Evolutionary conservation across 2,797 vertebrate species (phyloP).

Genomic region (Saguinus oedipus): DNA sequence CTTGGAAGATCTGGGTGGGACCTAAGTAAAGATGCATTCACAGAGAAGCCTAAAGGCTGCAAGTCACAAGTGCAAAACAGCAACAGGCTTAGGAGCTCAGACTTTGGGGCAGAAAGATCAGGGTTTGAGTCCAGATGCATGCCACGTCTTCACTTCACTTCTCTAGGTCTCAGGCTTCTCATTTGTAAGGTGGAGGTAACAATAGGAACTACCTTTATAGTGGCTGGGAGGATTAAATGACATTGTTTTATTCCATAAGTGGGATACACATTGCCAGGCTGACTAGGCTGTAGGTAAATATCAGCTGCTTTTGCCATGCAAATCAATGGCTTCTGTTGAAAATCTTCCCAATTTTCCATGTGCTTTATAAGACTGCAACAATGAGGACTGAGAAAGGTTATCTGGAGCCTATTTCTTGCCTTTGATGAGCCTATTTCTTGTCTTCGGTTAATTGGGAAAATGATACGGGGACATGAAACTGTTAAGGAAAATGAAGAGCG

Average conservation of each 20-base stretch:
- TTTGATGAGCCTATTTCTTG: not conserved
- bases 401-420: not conserved
- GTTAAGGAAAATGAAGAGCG: not conserved
- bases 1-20: constrained; percentile 39
- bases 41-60: not conserved
- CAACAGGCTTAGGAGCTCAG: not conserved
- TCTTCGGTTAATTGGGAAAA: not conserved
- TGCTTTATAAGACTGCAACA: not conserved
- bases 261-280: not conserved
- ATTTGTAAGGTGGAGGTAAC: not conserved
- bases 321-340: not conserved
- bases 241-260: not conserved
- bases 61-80: not conserved
- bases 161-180: not conserved
- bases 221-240: not conserved
- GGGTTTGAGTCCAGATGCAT: not conserved
- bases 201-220: not conserved
- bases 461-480: not conserved
- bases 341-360: not conserved
- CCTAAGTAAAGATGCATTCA: not conserved
- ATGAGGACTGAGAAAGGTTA: not conserved
- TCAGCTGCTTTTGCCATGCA: not conserved
- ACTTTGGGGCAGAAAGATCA: not conserved
- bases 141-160: not conserved
- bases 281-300: not conserved